These are phyloP conservation scores for Tauraco hartlaubi DNA, from an alignment of 2,797 vertebrate genomes.

Conservation along the genomic window DNA sequence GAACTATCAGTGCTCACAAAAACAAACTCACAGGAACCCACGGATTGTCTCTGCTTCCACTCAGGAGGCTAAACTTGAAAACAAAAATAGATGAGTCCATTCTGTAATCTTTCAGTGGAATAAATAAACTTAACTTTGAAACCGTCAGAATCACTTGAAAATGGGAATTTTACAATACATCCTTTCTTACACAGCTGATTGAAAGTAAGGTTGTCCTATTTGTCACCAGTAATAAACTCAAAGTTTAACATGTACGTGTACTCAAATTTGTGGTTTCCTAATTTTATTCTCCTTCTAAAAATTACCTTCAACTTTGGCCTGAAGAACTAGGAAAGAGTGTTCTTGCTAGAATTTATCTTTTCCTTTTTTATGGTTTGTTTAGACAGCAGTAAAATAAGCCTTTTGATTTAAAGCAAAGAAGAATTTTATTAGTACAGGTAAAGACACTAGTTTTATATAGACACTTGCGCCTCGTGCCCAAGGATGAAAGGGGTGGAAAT, in stretches of 20 bases:
- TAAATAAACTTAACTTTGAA: slow-evolving; percentile 33
- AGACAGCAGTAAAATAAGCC: slow-evolving; percentile 43
- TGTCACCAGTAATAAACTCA: slow-evolving; percentile 15
- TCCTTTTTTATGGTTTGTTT: slow-evolving; percentile 36
- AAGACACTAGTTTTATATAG: neutral
- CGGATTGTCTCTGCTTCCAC: neutral
- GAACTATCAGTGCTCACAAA: slow-evolving; percentile 14
- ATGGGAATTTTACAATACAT: slow-evolving; percentile 32
- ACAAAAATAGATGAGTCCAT: neutral
- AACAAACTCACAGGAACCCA: neutral
- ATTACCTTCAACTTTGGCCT: slow-evolving; percentile 51
- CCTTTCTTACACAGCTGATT: slow-evolving; percentile 32
- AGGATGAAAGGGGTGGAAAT: neutral
- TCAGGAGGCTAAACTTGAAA: neutral
- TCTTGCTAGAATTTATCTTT: neutral
- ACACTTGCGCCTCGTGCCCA: neutral
- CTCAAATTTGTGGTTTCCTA: slow-evolving; percentile 44
- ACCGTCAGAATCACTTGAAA: neutral
- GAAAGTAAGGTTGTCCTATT: slow-evolving; percentile 35
- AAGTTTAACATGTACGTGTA: slow-evolving; percentile 47
- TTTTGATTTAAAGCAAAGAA: slow-evolving; percentile 13
- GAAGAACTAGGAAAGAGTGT: slow-evolving; percentile 1
- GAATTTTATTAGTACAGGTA: neutral
- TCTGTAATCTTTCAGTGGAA: neutral
- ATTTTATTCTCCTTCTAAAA: slow-evolving; percentile 61